These are phyloP conservation scores for Myotis vivesi DNA, from an alignment of 2,797 vertebrate genomes.

Conservation along the genomic window DNA sequence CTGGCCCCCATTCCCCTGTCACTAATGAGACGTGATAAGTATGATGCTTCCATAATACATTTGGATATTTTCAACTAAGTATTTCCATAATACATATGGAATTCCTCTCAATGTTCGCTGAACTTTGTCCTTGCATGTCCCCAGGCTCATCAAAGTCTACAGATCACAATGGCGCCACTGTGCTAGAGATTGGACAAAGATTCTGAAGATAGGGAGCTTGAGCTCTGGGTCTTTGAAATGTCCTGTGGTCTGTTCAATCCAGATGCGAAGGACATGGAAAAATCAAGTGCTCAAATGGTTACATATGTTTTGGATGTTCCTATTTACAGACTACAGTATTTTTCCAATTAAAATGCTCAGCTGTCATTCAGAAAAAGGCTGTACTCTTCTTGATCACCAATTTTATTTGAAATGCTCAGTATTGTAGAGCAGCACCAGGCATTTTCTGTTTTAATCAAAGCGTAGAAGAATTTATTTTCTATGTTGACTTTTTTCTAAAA, in stretches of 20 bases:
- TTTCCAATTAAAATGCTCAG: background rate
- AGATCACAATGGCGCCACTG: slow-evolving; percentile 22
- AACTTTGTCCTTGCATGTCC: slow-evolving; percentile 3
- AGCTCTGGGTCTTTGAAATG: slow-evolving; percentile 60
- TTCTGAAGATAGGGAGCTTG: slow-evolving; percentile 73
- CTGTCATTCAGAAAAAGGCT: background rate
- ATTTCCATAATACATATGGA: too few relatives aligned
- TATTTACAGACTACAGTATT: slow-evolving; percentile 30
- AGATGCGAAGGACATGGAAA: slow-evolving; percentile 71
- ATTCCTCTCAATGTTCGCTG: slow-evolving; percentile 16
- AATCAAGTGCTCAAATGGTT: slow-evolving; percentile 60
- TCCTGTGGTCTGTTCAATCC: slow-evolving; percentile 65
- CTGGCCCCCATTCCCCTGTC: background rate
- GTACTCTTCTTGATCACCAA: background rate
- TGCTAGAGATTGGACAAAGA: slow-evolving; percentile 56
- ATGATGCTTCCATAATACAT: slow-evolving; percentile 20
- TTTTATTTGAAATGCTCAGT: slow-evolving; percentile 32
- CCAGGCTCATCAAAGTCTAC: background rate
- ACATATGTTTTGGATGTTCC: slow-evolving; percentile 67
- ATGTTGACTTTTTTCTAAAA: slow-evolving; percentile 36
- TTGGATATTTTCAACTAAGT: slow-evolving; percentile 42
- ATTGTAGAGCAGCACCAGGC: background rate
- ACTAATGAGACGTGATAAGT: background rate
- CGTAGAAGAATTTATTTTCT: slow-evolving; percentile 49
- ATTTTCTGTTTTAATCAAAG: slow-evolving; percentile 45